Evolutionary conservation across 2,888 invertebrate genomes (phyloP).

Genomic region (Silvanus unidentatus): DNA sequence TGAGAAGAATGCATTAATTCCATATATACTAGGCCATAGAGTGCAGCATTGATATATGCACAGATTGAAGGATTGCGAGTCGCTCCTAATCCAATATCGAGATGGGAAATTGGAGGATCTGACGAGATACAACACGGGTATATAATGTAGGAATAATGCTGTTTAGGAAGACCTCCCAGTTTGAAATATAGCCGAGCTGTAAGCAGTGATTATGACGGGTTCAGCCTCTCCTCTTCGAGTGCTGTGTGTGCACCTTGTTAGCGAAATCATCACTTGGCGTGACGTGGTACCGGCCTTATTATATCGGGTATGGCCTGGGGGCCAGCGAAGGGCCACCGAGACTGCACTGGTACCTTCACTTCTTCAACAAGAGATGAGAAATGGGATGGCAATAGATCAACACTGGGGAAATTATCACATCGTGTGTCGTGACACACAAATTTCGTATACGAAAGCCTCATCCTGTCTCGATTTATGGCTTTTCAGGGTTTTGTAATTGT

Average conservation of each 20-base stretch:
- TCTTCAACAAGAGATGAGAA: too few species aligned
- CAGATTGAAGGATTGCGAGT: too few species aligned
- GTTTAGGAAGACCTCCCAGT: constrained; percentile 35
- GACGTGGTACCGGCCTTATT: constrained; percentile 32
- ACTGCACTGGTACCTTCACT: too few species aligned
- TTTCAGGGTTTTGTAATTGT: too few species aligned
- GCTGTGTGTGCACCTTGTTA: constrained; percentile 43
- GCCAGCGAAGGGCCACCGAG: constrained; percentile 9
- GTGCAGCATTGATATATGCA: too few species aligned
- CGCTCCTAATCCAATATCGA: neutral
- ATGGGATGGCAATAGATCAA: too few species aligned
- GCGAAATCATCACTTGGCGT: constrained; percentile 44
- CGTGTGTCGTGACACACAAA: too few species aligned
- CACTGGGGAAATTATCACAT: too few species aligned
- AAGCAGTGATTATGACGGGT: constrained; percentile 42
- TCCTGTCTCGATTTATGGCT: too few species aligned
- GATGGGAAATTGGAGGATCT: neutral
- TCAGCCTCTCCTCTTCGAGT: constrained; percentile 29
- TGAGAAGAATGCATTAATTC: too few species aligned
- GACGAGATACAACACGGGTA: constrained; percentile 3
- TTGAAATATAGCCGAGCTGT: constrained; percentile 34
- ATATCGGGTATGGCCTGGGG: constrained; percentile 27
- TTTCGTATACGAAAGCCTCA: too few species aligned
- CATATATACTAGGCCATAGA: too few species aligned
- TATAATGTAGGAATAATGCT: constrained; percentile 17